Evolutionary conservation across 2,797 vertebrate genomes (phyloP), one percentile per base, ranked within the genome.

Genomic region (Paguma larvata): DNA sequence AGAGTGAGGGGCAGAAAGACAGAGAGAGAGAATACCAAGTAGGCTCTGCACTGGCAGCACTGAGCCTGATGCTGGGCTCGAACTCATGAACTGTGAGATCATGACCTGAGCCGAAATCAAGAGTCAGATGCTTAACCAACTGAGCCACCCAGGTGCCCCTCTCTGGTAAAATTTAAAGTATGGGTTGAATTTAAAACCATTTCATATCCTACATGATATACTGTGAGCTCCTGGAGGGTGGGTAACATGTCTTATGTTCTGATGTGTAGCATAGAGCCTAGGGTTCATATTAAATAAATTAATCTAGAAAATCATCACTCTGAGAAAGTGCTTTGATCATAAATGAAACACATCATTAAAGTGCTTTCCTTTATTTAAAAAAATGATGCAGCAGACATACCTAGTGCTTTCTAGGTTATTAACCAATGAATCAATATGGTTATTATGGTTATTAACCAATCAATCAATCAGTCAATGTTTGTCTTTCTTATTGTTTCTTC

Each of bases 161-260:
- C 27, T 68, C 56, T 46, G 91, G 85, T 59, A 78, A 92, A 85
- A 82, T 75, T 89, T 75, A 89, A 51, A 73, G 19, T 72, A 73
- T 30, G 3, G 23, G 13, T 83, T 94, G 10, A 88, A 90, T 56
- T 84, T 96, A 67, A 96, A 92, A 94, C 15, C 53, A 84, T 77
- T 91, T 72, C 9, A n/a, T 77, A 83, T 48, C 3, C 19, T 73
- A 56, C 48, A 34, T 8, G 6, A 13, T 82, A 34, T 23, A 38
- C 41, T 44, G 8, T 82, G 67, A 91, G n/a, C 25, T 79, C 62
- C 59, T 86, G 5, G 75, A 53, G 10, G 32, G 7, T 78, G 4
- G 6, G 56, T 89, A n/a, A 21, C 10, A 7, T n/a, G 44, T 41
- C 18, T 34, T 73, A 59, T 10, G 59, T 25, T 68, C 19, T 59